Evolutionary conservation across 2,888 invertebrate species (phyloP).

Genomic region (Thalpophila matura): DNA sequence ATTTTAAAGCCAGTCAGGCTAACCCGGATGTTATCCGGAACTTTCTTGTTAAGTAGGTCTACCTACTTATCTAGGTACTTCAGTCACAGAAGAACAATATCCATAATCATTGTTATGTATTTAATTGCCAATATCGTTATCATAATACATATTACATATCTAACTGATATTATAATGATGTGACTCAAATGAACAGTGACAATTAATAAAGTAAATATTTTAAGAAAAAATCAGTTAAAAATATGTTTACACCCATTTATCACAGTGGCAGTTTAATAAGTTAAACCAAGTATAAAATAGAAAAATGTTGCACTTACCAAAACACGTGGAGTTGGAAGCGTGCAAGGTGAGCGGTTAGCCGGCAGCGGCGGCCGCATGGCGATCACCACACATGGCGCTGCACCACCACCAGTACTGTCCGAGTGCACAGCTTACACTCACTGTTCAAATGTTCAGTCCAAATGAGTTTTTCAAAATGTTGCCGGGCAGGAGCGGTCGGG

Average conservation of each 20-base stretch:
- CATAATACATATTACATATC: neutral
- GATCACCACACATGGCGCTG: constrained; percentile 77
- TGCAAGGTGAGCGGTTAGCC: constrained; percentile 75
- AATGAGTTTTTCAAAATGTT: constrained; percentile 44
- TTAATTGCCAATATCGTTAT: neutral
- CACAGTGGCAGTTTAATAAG: constrained; percentile 40
- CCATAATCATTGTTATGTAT: too few relatives aligned
- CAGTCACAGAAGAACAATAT: neutral
- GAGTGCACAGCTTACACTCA: constrained; percentile 52
- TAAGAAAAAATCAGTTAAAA: neutral
- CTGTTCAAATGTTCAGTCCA: constrained; percentile 38
- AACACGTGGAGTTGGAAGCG: constrained; percentile 72
- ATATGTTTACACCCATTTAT: constrained; percentile 29
- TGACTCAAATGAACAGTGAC: neutral
- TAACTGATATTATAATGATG: neutral
- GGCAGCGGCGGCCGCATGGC: constrained; percentile 77
- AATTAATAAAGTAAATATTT: neutral
- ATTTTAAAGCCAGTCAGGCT: constrained; percentile 15
- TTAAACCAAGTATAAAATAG: constrained; percentile 1
- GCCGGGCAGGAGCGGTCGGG: constrained; percentile 14
- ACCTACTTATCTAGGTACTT: neutral
- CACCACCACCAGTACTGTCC: constrained; percentile 62
- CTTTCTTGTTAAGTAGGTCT: constrained; percentile 10
- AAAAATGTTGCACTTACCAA: constrained; percentile 76
- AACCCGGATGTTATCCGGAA: constrained; percentile 4